Base-by-base conservation (phyloP, 2,888 invertebrate genomes). In the Leptinotarsa rubiginosa region DNA sequence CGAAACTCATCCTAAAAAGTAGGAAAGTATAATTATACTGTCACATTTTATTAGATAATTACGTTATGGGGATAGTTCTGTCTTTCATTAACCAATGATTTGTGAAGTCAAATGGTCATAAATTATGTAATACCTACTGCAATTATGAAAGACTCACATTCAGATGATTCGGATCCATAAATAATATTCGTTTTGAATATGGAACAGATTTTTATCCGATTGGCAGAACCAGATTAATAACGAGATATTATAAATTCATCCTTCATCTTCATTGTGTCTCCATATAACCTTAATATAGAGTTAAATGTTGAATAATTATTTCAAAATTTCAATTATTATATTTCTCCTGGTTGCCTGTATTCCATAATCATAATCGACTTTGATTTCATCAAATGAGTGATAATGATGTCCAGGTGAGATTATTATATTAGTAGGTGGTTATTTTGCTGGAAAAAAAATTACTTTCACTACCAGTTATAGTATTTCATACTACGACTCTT, bases 11-110 rank as follows among this genome's bases (percentile, higher is more conserved):
- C 73, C 41, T 50, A 20, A 56, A 16, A 56, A 15, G 56, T 56
- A 22, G 56, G 52, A 7, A 56, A 66, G 50, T 18, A 52, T 70
- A 66, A 70, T 73, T 73, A 69, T 20, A 10, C 18, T 5, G 65
- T 54, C 64, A 65, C 66, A 70, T 74, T 67, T 62, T 50, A 18
- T 56, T 47, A 18, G 49, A 47, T 54, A 16, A 62, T 74, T 70
- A 18, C 62, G 70, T 62, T 62, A 74, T 18, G 20, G n/a, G 56
- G 25, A 25, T 62, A 31, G 22, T 20, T 22, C 56, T 56, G 13
- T 56, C 56, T 22, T 62, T 62, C 62, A 41, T 15, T 62, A 62
- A 31, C 31, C 3, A 16, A 41, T 62, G 62, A 62, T 62, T 62
- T 56, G 56, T 56, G 18, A 56, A 18, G 4, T 56, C 13, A 4